phyloP scores from a whole-genome alignment of 2,888 invertebrate genomes.

The Zygogramma bicolorata region DNA sequence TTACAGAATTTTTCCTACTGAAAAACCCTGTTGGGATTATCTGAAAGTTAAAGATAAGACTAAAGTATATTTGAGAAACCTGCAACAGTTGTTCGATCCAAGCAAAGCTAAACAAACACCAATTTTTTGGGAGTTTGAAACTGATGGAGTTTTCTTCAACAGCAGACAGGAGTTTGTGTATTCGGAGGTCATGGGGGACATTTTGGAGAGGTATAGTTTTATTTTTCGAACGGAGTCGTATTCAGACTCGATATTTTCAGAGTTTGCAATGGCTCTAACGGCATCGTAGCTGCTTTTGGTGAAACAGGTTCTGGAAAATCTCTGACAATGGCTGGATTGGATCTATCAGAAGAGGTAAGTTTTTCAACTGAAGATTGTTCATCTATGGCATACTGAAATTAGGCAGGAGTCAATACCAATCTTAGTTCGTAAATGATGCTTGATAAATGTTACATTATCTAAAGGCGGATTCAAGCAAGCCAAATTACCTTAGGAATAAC shows the following conservation, averaged over 20 bases:
- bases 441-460: too few species aligned
- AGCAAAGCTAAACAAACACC: conserved; percentile 48
- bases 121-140: conserved; percentile 63
- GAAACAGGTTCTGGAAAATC: conserved; percentile 66
- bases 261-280: conserved; percentile 53
- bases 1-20: conserved; percentile 57
- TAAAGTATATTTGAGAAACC: conserved; percentile 61
- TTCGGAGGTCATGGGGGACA: conserved; percentile 54
- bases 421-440: too few species aligned
- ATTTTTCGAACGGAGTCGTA: neutral
- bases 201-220: conserved; percentile 61
- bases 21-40: conserved; percentile 56
- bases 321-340: conserved; percentile 59
- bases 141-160: conserved; percentile 64
- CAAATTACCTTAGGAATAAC: too few species aligned
- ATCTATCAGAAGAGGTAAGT: conserved; percentile 46
- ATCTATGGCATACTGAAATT: too few species aligned
- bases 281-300: conserved; percentile 63
- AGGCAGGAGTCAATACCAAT: too few species aligned
- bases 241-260: conserved; percentile 24
- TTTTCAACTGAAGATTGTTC: too few species aligned
- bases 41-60: conserved; percentile 58
- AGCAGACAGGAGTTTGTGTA: conserved; percentile 62
- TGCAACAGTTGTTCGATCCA: conserved; percentile 56
- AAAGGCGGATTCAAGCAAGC: too few species aligned